Conservation (phyloP, 1,140 invertebrate genomes). For the Potamilus streckersoni region DNA sequence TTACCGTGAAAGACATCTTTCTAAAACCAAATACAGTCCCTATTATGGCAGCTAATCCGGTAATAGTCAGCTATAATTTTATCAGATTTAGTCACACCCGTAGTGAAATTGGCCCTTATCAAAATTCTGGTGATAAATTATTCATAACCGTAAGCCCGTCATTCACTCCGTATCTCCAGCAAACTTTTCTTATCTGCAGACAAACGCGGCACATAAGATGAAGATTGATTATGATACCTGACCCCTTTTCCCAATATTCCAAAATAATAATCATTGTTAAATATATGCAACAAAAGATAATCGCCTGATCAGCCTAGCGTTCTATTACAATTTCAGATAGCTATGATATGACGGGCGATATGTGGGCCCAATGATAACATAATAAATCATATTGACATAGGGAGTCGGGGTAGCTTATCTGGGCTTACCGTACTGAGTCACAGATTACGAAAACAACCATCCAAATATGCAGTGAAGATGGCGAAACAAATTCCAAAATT, state of each 20-base stretch:
- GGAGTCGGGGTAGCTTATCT: background rate
- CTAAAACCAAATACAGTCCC: background rate
- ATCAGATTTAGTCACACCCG: background rate
- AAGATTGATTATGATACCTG: constrained; percentile 25
- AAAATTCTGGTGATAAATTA: constrained; percentile 12
- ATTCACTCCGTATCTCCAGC: background rate
- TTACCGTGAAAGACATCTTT: too few species aligned
- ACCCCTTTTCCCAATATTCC: constrained; percentile 11
- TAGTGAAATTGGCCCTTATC: constrained; percentile 1
- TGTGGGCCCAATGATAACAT: background rate
- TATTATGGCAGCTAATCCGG: background rate
- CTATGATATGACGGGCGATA: constrained; percentile 17
- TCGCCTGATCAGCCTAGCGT: constrained; percentile 19
- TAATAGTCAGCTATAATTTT: background rate
- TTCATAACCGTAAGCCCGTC: background rate
- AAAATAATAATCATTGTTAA: constrained; percentile 19
- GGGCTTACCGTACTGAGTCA: background rate
- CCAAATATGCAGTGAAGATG: background rate
- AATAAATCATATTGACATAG: background rate
- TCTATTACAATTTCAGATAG: constrained; percentile 23
- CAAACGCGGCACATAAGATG: too few species aligned
- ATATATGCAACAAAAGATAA: constrained; percentile 22
- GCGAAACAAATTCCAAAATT: background rate
- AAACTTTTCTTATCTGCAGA: too few species aligned
- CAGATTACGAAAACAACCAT: background rate